A percentile compares a stretch with the other conserved stretches of the same genome.
Conservation (phyloP, 35 echinoderm and acorn worm species). For the Acanthaster planci region DNA sequence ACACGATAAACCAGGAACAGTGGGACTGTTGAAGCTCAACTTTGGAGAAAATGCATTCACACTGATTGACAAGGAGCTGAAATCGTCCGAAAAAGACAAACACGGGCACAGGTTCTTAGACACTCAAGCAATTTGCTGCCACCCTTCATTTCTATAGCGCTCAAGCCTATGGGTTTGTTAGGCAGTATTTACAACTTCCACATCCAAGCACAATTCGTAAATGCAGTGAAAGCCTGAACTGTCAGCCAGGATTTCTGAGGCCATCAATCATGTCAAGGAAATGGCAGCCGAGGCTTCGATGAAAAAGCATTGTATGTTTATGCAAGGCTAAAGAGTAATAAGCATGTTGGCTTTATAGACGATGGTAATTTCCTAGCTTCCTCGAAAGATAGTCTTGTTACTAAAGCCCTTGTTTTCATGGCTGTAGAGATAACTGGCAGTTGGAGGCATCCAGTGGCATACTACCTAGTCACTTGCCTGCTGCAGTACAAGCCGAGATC, state of each 20-base stretch:
- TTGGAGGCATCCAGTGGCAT: conserved; percentile 61
- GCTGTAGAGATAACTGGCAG: conserved; percentile 48
- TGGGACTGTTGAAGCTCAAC: conserved; percentile 46
- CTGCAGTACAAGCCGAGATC: conserved; percentile 47
- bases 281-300: conserved; percentile 35
- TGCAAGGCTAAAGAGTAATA: conserved; percentile 54
- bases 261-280: conserved; percentile 43
- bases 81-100: conserved; percentile 40
- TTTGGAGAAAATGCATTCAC: conserved; percentile 54
- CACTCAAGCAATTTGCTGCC: conserved; percentile 42
- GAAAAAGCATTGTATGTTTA: conserved; percentile 51
- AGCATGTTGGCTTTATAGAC: conserved; percentile 57
- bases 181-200: too few species aligned
- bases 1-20: conserved; percentile 40
- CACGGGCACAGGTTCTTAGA: conserved; percentile 61
- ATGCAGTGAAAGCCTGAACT: conserved; percentile 55
- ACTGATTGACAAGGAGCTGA: conserved; percentile 81
- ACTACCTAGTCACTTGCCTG: conserved; percentile 56
- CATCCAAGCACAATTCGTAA: conserved; percentile 56
- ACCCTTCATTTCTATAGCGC: conserved; percentile 26
- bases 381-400: conserved; percentile 41
- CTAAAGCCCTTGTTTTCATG: conserved; percentile 66
- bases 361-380: conserved; percentile 43
- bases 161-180: too few species aligned
- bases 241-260: conserved; percentile 56